These are phyloP conservation scores for Atherinosoma microstoma DNA, from an alignment of 2,797 vertebrate genomes.

Conservation along the genomic window DNA sequence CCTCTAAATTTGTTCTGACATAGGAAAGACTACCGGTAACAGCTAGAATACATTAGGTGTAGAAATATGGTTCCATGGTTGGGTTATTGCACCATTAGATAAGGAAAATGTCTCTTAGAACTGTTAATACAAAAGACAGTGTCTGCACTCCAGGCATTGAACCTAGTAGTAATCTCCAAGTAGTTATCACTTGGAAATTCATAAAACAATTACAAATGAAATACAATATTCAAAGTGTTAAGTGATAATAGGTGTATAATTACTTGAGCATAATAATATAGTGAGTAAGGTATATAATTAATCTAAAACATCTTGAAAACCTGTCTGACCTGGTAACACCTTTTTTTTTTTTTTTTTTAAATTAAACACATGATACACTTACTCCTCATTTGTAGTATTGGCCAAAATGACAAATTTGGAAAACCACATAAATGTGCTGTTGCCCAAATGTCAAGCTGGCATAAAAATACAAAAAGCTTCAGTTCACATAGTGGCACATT, in stretches of 20 bases:
- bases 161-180: background rate
- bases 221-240: background rate
- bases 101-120: slow-evolving; percentile 14
- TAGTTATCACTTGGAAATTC: background rate
- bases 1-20: background rate
- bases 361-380: no score
- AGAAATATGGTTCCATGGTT: background rate
- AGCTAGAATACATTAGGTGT: background rate
- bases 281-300: background rate
- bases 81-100: slow-evolving; percentile 15
- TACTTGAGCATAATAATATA: no score
- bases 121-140: slow-evolving; percentile 9
- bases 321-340: no score
- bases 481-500: no score
- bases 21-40: background rate
- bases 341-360: no score
- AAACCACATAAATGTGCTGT: no score
- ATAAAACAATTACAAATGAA: background rate
- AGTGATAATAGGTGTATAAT: background rate
- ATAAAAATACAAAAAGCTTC: no score
- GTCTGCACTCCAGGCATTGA: background rate
- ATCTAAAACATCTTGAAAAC: no score
- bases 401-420: no score
- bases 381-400: no score
- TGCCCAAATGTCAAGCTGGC: no score